phyloP scores from a whole-genome alignment of 2,113 vertebrate genomes.

The Penelope pileata region DNA sequence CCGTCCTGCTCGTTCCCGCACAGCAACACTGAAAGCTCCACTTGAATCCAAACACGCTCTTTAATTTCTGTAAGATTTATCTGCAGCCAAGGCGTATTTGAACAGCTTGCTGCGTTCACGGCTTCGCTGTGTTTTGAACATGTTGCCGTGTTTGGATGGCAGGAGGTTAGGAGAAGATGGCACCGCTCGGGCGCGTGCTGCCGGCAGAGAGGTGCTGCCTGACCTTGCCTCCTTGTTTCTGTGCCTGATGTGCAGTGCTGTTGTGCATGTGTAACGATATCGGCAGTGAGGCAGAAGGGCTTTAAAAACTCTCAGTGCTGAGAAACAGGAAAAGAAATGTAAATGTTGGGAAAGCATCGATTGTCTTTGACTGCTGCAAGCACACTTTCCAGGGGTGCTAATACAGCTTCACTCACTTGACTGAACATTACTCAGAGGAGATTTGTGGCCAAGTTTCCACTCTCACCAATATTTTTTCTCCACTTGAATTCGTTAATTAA shows the following conservation, averaged over 20 bases:
- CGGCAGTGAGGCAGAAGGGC: background rate
- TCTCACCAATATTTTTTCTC: background rate
- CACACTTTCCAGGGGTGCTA: background rate
- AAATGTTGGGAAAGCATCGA: background rate
- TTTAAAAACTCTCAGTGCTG: background rate
- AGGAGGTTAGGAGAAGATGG: conserved; percentile 14
- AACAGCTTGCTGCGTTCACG: background rate
- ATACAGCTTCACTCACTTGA: background rate
- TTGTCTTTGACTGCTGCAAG: background rate
- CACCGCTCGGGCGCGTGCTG: background rate
- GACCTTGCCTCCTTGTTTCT: background rate
- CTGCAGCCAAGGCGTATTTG: background rate
- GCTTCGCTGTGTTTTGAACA: background rate
- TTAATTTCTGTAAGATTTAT: background rate
- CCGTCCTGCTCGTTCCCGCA: background rate
- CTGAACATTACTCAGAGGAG: background rate
- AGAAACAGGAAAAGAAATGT: background rate
- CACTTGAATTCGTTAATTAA: conserved; percentile 17
- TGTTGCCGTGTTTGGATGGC: background rate
- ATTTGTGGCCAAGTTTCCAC: conserved; percentile 16
- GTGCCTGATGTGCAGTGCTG: background rate
- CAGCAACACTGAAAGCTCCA: background rate
- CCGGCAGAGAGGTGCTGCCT: background rate
- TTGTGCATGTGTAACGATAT: background rate
- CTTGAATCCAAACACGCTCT: background rate